Base-by-base conservation (phyloP, 2,888 invertebrate species). In the Crioceris asparagi region DNA sequence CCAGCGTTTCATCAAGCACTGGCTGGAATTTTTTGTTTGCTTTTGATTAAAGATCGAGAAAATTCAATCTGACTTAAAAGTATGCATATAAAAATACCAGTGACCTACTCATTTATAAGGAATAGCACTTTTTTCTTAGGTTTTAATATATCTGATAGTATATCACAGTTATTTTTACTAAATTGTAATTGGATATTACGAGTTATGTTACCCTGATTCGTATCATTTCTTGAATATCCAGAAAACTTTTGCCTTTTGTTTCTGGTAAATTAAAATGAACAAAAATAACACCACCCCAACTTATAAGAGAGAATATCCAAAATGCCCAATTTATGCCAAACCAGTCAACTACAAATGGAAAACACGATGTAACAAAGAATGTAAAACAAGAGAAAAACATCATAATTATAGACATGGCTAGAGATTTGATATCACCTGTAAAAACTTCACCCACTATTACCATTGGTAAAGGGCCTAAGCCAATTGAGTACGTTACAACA, bases 371-470 rank as follows among this genome's bases (percentile, higher is more conserved):
- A 3, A 32, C 32, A 14, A 32, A 10, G 8, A 17, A 17, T 14
- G 17, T 17, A 6, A 27, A 27, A 14, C 12, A 7, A 27, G 27
- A 27, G 17, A 14, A 14, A 11, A 32, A 32, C 17, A 17, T 32
- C 17, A 14, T 26, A 17, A 41, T 11, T 4, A 17, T 3, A 15
- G 74, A 67, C 2, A 44, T 32, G 0, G 81, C 75, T 61, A 83
- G 82, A 2, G 85, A 78, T 38, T 48, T 51, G 1, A 48, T 40
- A 47, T 83, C 79, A 0, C 77, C 66, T 15, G 88, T 77, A 60
- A 90, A 79, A 61, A 88, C 72, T 60, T 88, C 87, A 2, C 82
- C 79, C 70, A 85, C 73, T 19, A 87, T 75, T 0, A 83, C 79
- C 84, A 85, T 84, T 0, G 84, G 79, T 17, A 85, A 59, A 0